These are phyloP conservation scores for Argopecten irradians DNA, from an alignment of 1,140 invertebrate species.

Conservation along the genomic window DNA sequence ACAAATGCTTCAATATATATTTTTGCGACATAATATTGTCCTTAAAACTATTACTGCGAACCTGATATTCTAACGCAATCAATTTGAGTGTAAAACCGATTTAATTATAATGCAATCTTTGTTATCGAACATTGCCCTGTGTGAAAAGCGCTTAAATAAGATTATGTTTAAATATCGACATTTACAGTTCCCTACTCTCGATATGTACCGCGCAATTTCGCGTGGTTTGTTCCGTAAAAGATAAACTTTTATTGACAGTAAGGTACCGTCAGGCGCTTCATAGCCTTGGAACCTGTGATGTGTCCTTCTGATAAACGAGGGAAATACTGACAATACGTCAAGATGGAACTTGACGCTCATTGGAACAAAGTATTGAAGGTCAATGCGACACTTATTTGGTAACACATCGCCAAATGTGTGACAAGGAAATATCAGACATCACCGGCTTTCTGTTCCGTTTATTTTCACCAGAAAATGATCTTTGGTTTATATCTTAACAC, in stretches of 20 bases:
- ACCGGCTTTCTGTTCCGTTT: not conserved
- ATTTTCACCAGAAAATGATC: not conserved
- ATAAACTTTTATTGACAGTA: not conserved
- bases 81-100: no score
- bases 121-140: no score
- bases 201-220: no score
- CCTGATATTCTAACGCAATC: no score
- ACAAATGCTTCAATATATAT: no score
- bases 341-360: not conserved
- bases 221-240: not conserved
- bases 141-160: no score
- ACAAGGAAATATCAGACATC: not conserved
- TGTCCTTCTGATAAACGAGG: not conserved
- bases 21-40: no score
- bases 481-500: not conserved
- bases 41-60: no score
- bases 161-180: no score
- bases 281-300: not conserved
- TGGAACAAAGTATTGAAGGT: not conserved
- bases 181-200: no score
- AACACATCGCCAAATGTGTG: not conserved
- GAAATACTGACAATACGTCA: not conserved
- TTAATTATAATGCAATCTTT: no score
- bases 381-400: not conserved
- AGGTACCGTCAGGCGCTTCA: not conserved